These are phyloP conservation scores for Drosophila leonis DNA, from an alignment of 2,888 invertebrate genomes.

Conservation along the genomic window DNA sequence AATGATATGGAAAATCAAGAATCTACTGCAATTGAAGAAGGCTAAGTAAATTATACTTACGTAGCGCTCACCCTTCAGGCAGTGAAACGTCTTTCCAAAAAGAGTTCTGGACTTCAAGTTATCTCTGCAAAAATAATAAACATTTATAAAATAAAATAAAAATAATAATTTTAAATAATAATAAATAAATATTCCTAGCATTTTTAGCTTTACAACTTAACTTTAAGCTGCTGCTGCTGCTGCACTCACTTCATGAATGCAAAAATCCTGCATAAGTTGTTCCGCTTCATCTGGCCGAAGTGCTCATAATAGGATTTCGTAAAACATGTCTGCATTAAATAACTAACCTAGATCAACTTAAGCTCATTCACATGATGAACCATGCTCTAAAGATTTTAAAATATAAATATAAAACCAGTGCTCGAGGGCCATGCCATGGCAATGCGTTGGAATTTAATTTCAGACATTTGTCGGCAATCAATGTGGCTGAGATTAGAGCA, in stretches of 20 bases:
- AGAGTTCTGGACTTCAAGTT: too few relatives aligned
- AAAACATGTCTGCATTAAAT: slow-evolving; percentile 31
- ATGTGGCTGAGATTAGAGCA: slow-evolving; percentile 18
- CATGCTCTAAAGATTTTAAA: background rate
- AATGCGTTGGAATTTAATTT: background rate
- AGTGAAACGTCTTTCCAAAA: too few relatives aligned
- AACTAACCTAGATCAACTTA: slow-evolving; percentile 17
- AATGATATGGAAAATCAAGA: too few relatives aligned
- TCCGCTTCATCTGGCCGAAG: background rate
- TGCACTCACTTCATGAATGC: background rate
- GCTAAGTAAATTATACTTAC: too few relatives aligned
- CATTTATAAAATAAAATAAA: too few relatives aligned
- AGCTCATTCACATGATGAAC: slow-evolving; percentile 2
- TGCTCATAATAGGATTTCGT: slow-evolving; percentile 43
- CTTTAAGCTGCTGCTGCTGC: too few relatives aligned
- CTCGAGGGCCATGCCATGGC: background rate
- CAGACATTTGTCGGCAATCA: slow-evolving; percentile 18
- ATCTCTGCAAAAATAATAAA: too few relatives aligned
- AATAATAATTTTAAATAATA: too few relatives aligned
- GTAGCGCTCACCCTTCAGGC: too few relatives aligned
- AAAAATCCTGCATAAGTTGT: slow-evolving; percentile 15
- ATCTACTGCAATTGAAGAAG: too few relatives aligned
- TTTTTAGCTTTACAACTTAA: too few relatives aligned
- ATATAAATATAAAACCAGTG: background rate
- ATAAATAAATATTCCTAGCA: too few relatives aligned